phyloP scores from a whole-genome alignment of 2,888 invertebrate genomes.

The Sarcophaga variegata region DNA sequence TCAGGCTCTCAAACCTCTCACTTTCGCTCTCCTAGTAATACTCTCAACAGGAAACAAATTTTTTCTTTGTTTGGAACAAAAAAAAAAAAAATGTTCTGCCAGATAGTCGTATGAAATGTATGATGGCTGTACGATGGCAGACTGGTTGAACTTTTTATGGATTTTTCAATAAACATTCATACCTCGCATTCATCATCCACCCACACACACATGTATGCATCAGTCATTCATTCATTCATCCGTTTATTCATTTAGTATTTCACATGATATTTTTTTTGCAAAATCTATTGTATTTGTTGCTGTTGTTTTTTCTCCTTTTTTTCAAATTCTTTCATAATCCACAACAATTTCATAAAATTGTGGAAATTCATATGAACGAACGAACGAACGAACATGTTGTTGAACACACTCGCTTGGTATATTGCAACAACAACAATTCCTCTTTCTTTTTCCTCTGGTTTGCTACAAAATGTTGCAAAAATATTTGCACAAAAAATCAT shows the following conservation, averaged over 20 bases:
- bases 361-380: background rate
- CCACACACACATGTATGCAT: background rate
- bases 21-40: no score
- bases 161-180: background rate
- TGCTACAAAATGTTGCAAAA: no score
- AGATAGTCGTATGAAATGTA: background rate
- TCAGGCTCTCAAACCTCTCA: background rate
- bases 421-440: background rate
- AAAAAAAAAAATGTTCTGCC: background rate
- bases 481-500: no score
- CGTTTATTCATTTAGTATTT: background rate
- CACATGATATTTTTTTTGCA: slow-evolving; percentile 1
- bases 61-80: background rate
- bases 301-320: background rate
- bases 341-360: background rate
- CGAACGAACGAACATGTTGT: background rate
- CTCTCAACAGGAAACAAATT: background rate
- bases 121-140: background rate
- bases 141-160: background rate
- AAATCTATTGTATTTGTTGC: background rate
- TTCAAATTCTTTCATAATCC: background rate
- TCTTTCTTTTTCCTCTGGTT: no score
- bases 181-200: background rate
- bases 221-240: slow-evolving; percentile 24
- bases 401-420: background rate